Evolutionary conservation across 2,888 invertebrate genomes (phyloP), one percentile per base, ranked within the genome.

Genomic region (Heliconius aoede): DNA sequence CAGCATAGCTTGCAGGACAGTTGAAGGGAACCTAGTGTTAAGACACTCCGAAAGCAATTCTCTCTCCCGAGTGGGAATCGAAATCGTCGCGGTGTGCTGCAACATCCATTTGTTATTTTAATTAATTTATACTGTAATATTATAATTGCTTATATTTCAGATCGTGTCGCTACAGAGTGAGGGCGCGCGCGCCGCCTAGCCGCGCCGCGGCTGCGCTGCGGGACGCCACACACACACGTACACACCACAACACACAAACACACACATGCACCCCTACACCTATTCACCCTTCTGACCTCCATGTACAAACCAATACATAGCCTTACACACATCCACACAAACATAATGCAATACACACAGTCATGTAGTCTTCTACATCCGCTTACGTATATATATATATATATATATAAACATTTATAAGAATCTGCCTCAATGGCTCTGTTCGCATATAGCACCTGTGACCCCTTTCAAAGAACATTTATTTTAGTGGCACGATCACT

Each of bases 161-260:
- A 82, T 74, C 62, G 78, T 73, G 74, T 79, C 76, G 74, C 77
- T 73, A 69, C 77, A 76, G 74, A 74, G 76, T 24, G 80, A 69
- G 79, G 78, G 83, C 77, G 81, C 79, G 80, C 81, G 79, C 80
- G 83, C 75, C 73, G 79, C 80, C 79, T 78, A 81, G 81, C 81
- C 77, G 76, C 46, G 78, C 73, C 71, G 65, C 68, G 21, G 24
- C 64, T 46, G 67, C 76, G 40, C 61, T 60, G 58, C 62, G 36
- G 65, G 67, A 30, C 69, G 46, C 73, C n/a, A 30, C 55, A 61
- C 74, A 72, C 72, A 77, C 65, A 55, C 18, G 26, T 71, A 51
- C 71, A 32, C 74, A 28, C 32, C 32, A 32, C 32, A 9, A 32
- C 36, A 36, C 15, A 4, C 1, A 26, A 36, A 65, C 24, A 36